Base-by-base conservation (phyloP, 1,140 invertebrate species). In the Monomorium pharaonis region DNA sequence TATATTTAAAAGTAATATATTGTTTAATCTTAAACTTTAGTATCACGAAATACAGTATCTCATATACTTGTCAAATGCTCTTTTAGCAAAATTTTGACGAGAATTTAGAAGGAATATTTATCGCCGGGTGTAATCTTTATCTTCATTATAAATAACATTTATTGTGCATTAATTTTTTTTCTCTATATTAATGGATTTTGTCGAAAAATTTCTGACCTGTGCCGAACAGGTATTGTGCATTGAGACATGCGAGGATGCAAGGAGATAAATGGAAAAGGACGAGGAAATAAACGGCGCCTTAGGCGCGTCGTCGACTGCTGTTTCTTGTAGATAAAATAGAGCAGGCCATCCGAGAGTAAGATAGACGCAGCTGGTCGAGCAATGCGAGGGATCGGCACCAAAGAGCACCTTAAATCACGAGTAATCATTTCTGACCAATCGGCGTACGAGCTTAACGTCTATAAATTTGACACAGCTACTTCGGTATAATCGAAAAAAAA, bases 401-500 rank as follows among this genome's bases (percentile, higher is more conserved):
- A 86, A 92, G 92, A 93, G 88, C 92, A 92, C 92, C 93, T 93
- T 94, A 93, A 94, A 94, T 94, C 92, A 94, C 87, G 85, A 90
- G 90, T 93, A 94, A 94, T 94, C 92, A 93, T 94, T 94, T 94
- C 92, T 92, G 90, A 92, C 92, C 92, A 94, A 92, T 93, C 91
- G 86, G 67, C 87, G 88, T 89, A 89, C 85, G 67, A 75, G 60
- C 81, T 83, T n/a, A n/a, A n/a, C n/a, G n/a, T n/a, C n/a, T n/a
- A n/a, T n/a, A n/a, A n/a, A n/a, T n/a, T n/a, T n/a, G n/a, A n/a
- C n/a, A n/a, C n/a, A n/a, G n/a, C n/a, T n/a, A n/a, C n/a, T n/a
- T n/a, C n/a, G n/a, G n/a, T n/a, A n/a, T n/a, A n/a, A n/a, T n/a
- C n/a, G n/a, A n/a, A n/a, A n/a, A n/a, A n/a, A n/a, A n/a, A n/a